Evolutionary conservation across 2,888 invertebrate genomes (phyloP), one percentile per base, ranked within the genome.

Genomic region (Mechanitis messenoides): DNA sequence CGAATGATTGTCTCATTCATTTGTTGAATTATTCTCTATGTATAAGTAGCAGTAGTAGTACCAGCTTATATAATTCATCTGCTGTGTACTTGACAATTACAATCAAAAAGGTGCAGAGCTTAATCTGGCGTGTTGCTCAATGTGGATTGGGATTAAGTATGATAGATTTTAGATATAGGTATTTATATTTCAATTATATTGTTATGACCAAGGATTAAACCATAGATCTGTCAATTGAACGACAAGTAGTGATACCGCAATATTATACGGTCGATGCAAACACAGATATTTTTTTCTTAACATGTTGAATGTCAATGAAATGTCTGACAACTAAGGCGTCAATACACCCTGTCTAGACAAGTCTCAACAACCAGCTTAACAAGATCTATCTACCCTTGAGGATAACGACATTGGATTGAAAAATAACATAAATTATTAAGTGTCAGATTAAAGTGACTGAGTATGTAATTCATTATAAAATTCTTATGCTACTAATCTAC

Each of bases 291-390:
- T 42, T 20, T 42, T 42, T 42, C 42, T 42, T 42, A 42, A 42
- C 42, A 42, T 42, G 9, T 59, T 61, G 58, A 50, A 57, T 65
- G 61, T 62, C 63, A 67, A 65, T 56, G 58, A 65, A 60, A 63
- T 65, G 55, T 47, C 33, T 62, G 63, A 58, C 35, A 65, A 63
- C 64, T 65, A 68, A 63, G 66, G 64, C 67, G 67, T 65, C 67
- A 55, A 56, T 63, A 45, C 60, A 67, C 65, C 65, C 67, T 59
- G 71, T 72, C 73, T 74, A 72, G 73, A 72, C 73, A 56, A 64
- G 65, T 60, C 60, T 42, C 45, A 59, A 62, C 59, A 58, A 57
- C 71, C 72, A 69, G 72, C 69, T 66, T 61, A 65, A 63, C 67
- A 60, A 65, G 70, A 69, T 63, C 63, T 64, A 58, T 67, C 62